Percentiles rank a stretch among this genome's conserved stretches.
Conservation (phyloP, 2,888 invertebrate species). For the Physocephala rufipes region DNA sequence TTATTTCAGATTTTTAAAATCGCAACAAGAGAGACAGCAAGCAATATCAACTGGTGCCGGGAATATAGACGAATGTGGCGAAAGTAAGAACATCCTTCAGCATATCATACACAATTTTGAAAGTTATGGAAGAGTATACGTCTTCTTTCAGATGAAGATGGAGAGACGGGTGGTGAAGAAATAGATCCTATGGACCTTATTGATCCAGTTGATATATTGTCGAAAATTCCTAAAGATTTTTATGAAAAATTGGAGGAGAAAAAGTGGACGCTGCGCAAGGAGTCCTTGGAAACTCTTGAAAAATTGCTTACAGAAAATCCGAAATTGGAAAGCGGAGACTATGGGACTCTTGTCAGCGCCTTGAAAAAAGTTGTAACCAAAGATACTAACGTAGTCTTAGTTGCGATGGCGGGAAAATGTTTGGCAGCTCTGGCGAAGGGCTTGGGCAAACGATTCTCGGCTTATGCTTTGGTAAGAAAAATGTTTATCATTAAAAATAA, state of each 20-base stretch:
- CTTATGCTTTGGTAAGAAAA: constrained; percentile 73
- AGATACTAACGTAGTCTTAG: constrained; percentile 94
- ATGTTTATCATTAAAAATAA: neutral
- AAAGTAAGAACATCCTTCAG: constrained; percentile 57
- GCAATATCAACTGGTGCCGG: constrained; percentile 63
- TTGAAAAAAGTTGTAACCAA: constrained; percentile 91
- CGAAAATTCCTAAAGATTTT: constrained; percentile 94
- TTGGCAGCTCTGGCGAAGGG: constrained; percentile 84
- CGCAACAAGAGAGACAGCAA: constrained; percentile 64
- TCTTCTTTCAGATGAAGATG: constrained; percentile 66
- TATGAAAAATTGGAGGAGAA: constrained; percentile 93
- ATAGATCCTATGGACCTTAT: constrained; percentile 91
- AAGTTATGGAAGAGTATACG: neutral
- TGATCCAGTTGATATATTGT: constrained; percentile 91
- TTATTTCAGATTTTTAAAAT: constrained; percentile 60
- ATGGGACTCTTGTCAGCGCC: constrained; percentile 86
- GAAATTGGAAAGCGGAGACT: constrained; percentile 91
- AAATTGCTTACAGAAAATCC: constrained; percentile 78
- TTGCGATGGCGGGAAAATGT: constrained; percentile 86
- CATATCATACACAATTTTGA: no score
- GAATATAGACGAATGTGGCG: constrained; percentile 64
- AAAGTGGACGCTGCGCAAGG: constrained; percentile 97
- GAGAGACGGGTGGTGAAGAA: constrained; percentile 67
- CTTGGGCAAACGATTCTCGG: constrained; percentile 85
- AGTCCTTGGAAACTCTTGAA: constrained; percentile 85